Conservation (phyloP, 37 sponge, comb jelly and placozoan genomes). For the Corticium candelabrum region DNA sequence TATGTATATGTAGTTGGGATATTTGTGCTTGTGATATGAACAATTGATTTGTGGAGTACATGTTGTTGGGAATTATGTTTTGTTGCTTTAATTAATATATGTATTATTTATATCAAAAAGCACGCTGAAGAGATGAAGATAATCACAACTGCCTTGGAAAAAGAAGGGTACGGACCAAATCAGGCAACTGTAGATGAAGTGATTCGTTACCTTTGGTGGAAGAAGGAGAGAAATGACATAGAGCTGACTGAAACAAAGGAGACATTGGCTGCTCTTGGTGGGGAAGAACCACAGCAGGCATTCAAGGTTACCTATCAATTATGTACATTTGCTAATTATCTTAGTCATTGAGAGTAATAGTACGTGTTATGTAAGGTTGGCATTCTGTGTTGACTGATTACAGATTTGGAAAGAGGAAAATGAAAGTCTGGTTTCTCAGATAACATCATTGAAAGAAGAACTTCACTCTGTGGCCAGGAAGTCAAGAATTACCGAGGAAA, state of each 20-base stretch:
- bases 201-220: constrained; percentile 40
- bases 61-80: too few relatives aligned
- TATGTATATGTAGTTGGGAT: neutral
- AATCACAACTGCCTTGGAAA: constrained; percentile 27
- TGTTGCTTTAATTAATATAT: too few relatives aligned
- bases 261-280: neutral
- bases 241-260: neutral
- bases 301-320: neutral
- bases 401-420: too few relatives aligned
- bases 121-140: constrained; percentile 39
- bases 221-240: constrained; percentile 21
- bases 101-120: constrained; percentile 1
- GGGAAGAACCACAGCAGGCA: neutral
- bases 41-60: too few relatives aligned
- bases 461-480: neutral
- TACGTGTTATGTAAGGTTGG: too few relatives aligned
- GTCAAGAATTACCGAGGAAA: too few relatives aligned
- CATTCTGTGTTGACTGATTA: too few relatives aligned
- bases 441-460: too few relatives aligned
- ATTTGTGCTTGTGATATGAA: neutral
- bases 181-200: constrained; percentile 43
- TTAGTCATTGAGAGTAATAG: neutral
- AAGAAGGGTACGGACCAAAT: constrained; percentile 37
- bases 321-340: too few relatives aligned
- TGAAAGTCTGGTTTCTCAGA: too few relatives aligned